phyloP scores from a whole-genome alignment of 1,140 invertebrate species.

The Tetragonula clypearis region DNA sequence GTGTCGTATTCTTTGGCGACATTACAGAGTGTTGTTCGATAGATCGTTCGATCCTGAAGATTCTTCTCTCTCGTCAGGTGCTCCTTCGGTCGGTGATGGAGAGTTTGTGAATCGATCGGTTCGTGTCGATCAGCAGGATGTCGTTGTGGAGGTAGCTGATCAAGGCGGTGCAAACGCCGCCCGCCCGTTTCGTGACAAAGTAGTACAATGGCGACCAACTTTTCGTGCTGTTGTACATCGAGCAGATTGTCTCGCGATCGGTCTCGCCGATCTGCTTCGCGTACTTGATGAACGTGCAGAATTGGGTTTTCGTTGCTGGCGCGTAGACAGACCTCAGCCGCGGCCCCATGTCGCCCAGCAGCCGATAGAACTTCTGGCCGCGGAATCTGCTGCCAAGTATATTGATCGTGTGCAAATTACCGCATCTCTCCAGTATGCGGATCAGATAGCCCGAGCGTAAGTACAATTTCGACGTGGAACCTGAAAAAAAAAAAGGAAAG shows the following conservation, averaged over 20 bases:
- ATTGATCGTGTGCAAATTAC: constrained; percentile 66
- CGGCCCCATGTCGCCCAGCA: constrained; percentile 59
- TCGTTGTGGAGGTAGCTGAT: constrained; percentile 63
- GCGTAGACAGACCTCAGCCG: constrained; percentile 47
- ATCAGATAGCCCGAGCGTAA: constrained; percentile 61
- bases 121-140: constrained; percentile 50
- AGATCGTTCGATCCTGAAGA: neutral
- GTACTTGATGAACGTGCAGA: constrained; percentile 62
- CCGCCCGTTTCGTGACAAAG: constrained; percentile 42
- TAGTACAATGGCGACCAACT: constrained; percentile 63
- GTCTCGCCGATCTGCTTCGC: constrained; percentile 53
- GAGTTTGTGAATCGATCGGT: neutral
- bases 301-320: constrained; percentile 59
- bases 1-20: too few species aligned
- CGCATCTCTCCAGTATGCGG: constrained; percentile 69
- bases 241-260: constrained; percentile 57
- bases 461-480: constrained; percentile 61
- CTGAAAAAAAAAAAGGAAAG: constrained; percentile 17
- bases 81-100: neutral
- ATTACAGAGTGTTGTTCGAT: neutral
- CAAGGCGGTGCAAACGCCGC: constrained; percentile 45
- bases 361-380: constrained; percentile 69
- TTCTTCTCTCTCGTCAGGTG: neutral
- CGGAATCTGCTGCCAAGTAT: constrained; percentile 61
- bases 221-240: constrained; percentile 24